Evolutionary conservation across 2,797 vertebrate species (phyloP).

Genomic region (Zenarchopterus dispar): DNA sequence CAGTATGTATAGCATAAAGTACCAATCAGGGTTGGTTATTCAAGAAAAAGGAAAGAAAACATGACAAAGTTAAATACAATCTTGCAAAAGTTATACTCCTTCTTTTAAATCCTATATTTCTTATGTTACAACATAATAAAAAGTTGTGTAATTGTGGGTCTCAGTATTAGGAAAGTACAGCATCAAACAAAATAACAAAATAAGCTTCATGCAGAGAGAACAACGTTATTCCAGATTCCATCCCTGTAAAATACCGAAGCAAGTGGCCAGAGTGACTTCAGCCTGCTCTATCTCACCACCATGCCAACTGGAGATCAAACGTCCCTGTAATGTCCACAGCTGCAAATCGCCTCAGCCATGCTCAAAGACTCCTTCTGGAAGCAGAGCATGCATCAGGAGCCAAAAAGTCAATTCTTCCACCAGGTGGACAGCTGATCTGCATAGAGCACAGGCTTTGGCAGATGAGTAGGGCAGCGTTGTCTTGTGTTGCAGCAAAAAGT

Average conservation of each 20-base stretch:
- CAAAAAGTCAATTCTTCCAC: constrained; percentile 71
- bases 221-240: constrained; percentile 6
- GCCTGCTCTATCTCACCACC: constrained; percentile 19
- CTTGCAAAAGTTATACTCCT: no score
- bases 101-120: no score
- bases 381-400: constrained; percentile 46
- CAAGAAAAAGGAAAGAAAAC: no score
- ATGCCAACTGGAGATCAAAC: constrained; percentile 56
- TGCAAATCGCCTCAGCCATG: constrained; percentile 57
- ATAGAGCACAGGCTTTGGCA: constrained; percentile 66
- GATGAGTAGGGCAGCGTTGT: constrained; percentile 31
- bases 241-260: constrained; percentile 26
- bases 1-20: no score
- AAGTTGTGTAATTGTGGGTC: no score
- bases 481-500: constrained; percentile 62
- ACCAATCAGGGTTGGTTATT: no score
- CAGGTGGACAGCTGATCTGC: constrained; percentile 75
- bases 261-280: constrained; percentile 29
- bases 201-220: constrained; percentile 4
- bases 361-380: constrained; percentile 59
- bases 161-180: no score
- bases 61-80: no score
- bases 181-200: not conserved
- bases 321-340: constrained; percentile 51
- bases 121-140: no score